Conservation (phyloP, 2,888 invertebrate species). For the Rhopalosiphum nymphaeae region DNA sequence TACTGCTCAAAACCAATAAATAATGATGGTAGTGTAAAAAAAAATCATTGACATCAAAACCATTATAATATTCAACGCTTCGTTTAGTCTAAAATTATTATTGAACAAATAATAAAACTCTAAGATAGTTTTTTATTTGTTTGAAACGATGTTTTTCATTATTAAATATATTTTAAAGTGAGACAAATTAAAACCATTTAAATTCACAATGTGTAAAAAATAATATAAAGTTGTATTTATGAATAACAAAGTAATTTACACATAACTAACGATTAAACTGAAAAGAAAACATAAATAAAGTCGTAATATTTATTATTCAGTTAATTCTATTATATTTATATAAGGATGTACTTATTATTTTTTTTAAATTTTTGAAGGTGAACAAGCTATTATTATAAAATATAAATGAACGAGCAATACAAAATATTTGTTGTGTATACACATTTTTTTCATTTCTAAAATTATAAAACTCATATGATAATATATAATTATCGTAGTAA, state of each 20-base stretch:
- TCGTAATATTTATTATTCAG: neutral
- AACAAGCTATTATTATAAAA: slow-evolving; percentile 29
- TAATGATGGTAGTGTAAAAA: too few species aligned
- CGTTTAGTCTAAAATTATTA: neutral
- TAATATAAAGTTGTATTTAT: neutral
- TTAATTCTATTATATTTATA: neutral
- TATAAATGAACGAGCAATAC: neutral
- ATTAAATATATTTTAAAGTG: neutral
- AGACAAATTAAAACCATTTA: neutral
- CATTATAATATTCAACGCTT: too few species aligned
- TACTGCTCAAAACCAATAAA: too few species aligned
- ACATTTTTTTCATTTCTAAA: slow-evolving; percentile 14
- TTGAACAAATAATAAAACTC: neutral
- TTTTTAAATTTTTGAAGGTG: slow-evolving; percentile 24
- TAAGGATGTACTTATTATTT: neutral
- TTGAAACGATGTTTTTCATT: neutral
- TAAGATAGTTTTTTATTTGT: neutral
- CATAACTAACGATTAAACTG: neutral
- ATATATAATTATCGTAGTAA: neutral
- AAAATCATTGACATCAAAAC: too few species aligned
- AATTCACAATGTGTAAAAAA: neutral
- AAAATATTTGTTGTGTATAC: neutral
- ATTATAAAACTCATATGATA: neutral
- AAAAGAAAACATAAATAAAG: neutral
- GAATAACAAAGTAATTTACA: neutral